Percentiles rank a stretch among this genome's conserved stretches.
Conservation (phyloP, 2,797 vertebrate species). For the Aeoliscus strigatus region DNA sequence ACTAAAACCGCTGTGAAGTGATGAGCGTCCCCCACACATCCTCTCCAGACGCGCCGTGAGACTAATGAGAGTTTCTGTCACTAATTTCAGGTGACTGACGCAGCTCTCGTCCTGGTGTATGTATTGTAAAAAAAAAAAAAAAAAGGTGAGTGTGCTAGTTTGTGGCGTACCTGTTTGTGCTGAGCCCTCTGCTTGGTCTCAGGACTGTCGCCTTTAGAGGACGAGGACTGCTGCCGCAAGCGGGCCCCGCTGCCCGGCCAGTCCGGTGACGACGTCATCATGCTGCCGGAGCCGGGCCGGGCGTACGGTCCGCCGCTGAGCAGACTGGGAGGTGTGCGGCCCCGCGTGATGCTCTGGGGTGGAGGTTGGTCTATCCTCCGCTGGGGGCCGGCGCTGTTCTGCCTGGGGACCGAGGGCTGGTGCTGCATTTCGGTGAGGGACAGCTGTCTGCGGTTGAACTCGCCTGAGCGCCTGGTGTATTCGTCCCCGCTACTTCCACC, state of each 20-base stretch:
- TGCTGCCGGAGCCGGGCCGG: slow-evolving; percentile 85
- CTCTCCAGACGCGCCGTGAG: slow-evolving; percentile 11
- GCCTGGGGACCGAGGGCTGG: slow-evolving; percentile 84
- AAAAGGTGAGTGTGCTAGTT: too few species aligned
- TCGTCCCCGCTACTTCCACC: slow-evolving; percentile 80
- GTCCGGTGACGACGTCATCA: slow-evolving; percentile 87
- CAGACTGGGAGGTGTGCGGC: slow-evolving; percentile 86
- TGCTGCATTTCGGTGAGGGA: slow-evolving; percentile 86
- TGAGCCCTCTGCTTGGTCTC: slow-evolving; percentile 89
- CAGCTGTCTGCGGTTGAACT: slow-evolving; percentile 87
- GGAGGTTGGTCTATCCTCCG: slow-evolving; percentile 93
- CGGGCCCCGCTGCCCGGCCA: slow-evolving; percentile 88
- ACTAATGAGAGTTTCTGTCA: slow-evolving; percentile 25
- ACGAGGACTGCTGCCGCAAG: slow-evolving; percentile 90
- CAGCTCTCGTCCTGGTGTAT: background rate
- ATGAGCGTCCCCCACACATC: slow-evolving; percentile 36
- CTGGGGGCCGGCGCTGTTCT: slow-evolving; percentile 93
- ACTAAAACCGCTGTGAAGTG: slow-evolving; percentile 45
- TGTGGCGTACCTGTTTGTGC: slow-evolving; percentile 94
- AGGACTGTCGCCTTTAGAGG: slow-evolving; percentile 94
- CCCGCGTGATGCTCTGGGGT: slow-evolving; percentile 76
- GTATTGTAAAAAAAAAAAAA: too few species aligned
- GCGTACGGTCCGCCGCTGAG: slow-evolving; percentile 86
- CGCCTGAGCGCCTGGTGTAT: slow-evolving; percentile 83
- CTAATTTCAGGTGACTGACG: slow-evolving; percentile 13